Evolutionary conservation across 2,113 vertebrate species (phyloP).

Genomic region (Pardalotus punctatus): DNA sequence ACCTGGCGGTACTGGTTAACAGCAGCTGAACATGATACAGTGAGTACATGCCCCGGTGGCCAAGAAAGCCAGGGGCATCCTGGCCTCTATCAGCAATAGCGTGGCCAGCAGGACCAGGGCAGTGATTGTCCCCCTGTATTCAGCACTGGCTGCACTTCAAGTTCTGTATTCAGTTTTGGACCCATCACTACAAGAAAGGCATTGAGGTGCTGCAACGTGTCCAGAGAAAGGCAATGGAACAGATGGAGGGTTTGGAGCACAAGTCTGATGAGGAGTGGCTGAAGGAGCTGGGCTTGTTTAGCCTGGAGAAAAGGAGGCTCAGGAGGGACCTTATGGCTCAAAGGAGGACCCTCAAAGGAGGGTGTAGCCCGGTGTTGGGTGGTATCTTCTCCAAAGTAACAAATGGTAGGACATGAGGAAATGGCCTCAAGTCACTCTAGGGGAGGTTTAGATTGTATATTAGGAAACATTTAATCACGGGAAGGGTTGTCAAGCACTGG

Average conservation of each 20-base stretch:
- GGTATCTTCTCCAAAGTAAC: not conserved
- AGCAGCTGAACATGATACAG: no score
- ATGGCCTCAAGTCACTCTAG: not conserved
- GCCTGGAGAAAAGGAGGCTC: not conserved
- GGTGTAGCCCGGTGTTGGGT: not conserved
- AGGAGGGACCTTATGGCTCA: no score
- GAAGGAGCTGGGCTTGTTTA: not conserved
- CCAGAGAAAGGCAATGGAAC: not conserved
- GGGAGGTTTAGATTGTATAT: not conserved
- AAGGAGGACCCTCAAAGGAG: not conserved
- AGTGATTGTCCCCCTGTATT: not conserved
- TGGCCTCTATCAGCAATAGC: not conserved
- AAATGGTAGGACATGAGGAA: not conserved
- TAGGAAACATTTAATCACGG: not conserved
- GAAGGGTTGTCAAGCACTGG: not conserved
- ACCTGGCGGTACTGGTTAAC: not conserved
- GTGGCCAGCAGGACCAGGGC: not conserved
- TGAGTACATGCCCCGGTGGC: no score
- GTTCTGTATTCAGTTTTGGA: not conserved
- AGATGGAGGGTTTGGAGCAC: not conserved
- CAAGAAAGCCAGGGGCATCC: not conserved
- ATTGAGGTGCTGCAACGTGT: accelerated
- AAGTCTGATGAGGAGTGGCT: not conserved
- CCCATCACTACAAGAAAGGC: not conserved
- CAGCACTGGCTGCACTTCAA: not conserved